phyloP scores from a whole-genome alignment of 2,797 vertebrate species.

The Tenualosa thibaudeaui region DNA sequence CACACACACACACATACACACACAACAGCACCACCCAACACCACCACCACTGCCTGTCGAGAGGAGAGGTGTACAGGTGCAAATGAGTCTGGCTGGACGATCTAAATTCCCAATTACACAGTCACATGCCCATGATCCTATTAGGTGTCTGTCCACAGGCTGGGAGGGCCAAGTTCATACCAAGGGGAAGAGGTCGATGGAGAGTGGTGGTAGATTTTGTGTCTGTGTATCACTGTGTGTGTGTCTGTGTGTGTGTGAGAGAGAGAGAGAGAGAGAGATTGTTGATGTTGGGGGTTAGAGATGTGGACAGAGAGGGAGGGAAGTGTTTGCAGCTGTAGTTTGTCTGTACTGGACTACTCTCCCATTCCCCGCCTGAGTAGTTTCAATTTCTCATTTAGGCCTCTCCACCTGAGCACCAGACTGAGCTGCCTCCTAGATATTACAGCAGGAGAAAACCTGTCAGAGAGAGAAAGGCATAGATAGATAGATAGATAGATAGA shows the following conservation, averaged over 20 bases:
- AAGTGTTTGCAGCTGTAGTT: slow-evolving; percentile 2
- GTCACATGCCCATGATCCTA: slow-evolving; percentile 31
- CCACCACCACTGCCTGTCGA: neutral
- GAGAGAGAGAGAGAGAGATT: neutral
- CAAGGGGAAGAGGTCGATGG: neutral
- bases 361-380: slow-evolving; percentile 38
- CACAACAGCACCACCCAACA: slow-evolving; percentile 16
- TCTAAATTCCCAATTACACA: slow-evolving; percentile 32
- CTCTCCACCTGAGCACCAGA: slow-evolving; percentile 42
- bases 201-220: slow-evolving; percentile 20
- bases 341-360: slow-evolving; percentile 29
- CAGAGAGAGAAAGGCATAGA: neutral
- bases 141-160: slow-evolving; percentile 16
- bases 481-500: neutral
- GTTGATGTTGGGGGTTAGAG: neutral
- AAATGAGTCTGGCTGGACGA: slow-evolving; percentile 27
- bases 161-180: neutral
- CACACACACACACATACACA: slow-evolving; percentile 27
- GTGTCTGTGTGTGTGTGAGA: slow-evolving; percentile 3
- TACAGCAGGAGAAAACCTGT: neutral
- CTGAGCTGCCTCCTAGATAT: neutral
- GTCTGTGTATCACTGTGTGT: neutral
- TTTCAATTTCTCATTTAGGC: slow-evolving; percentile 42
- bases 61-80: neutral
- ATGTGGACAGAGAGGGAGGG: neutral